phyloP scores from a whole-genome alignment of 1,140 invertebrate species.

The Papilio polyxenes region DNA sequence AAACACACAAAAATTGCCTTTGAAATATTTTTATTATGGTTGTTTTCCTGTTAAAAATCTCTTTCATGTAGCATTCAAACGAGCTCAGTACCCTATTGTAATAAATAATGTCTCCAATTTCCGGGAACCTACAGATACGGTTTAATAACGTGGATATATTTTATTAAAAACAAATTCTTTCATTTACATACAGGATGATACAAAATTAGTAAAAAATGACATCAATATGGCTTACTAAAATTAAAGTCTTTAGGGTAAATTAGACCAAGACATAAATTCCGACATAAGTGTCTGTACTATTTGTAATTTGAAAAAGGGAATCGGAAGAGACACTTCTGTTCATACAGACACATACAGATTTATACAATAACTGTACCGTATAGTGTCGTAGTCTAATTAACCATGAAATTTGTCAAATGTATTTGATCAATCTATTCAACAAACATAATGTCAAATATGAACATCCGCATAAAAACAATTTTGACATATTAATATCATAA shows the following conservation, averaged over 20 bases:
- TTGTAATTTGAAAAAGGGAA: no score
- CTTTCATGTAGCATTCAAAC: neutral
- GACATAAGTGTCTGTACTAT: no score
- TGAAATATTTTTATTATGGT: neutral
- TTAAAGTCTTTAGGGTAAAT: neutral
- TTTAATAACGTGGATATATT: neutral
- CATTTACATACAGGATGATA: neutral
- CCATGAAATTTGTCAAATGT: no score
- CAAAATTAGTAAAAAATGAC: neutral
- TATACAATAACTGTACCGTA: no score
- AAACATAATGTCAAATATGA: no score
- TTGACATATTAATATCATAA: no score
- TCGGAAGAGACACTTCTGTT: no score
- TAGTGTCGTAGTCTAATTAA: no score
- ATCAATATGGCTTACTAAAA: neutral
- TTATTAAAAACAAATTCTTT: conserved; percentile 1
- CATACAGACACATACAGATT: no score
- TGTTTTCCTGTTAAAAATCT: neutral
- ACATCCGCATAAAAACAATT: no score
- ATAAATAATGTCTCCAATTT: conserved; percentile 12
- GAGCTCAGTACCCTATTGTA: neutral
- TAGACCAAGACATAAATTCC: no score
- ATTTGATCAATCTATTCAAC: no score
- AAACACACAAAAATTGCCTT: neutral
- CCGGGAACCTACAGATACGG: neutral